phyloP scores from a whole-genome alignment of 1,140 invertebrate genomes.

The Trissolcus basalis region DNA sequence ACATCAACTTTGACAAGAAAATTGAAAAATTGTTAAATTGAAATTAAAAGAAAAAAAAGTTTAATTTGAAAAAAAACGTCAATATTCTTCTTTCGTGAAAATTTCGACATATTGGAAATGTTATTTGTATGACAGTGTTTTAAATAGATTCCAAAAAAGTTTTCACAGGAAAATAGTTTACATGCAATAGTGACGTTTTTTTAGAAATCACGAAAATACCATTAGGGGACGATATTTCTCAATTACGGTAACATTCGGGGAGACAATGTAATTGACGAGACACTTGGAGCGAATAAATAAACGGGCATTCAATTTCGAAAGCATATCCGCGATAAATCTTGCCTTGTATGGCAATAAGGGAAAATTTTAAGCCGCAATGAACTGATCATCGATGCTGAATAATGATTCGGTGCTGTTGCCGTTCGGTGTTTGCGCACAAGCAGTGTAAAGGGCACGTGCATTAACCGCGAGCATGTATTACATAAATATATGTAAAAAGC shows the following conservation, averaged over 20 bases:
- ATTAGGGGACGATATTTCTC: background rate
- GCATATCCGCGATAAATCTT: slow-evolving; percentile 28
- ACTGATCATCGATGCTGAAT: slow-evolving; percentile 53
- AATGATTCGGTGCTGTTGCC: slow-evolving; percentile 43
- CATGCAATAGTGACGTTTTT: background rate
- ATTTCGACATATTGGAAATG: no score
- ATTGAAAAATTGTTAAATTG: no score
- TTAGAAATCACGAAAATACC: background rate
- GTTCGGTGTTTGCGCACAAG: slow-evolving; percentile 37
- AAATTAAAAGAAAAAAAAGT: no score
- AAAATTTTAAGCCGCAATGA: slow-evolving; percentile 23
- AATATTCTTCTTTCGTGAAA: no score
- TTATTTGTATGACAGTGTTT: no score
- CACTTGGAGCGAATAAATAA: slow-evolving; percentile 32
- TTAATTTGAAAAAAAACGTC: no score
- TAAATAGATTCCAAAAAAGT: no score
- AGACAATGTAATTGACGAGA: slow-evolving; percentile 15
- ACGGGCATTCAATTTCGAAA: slow-evolving; percentile 25
- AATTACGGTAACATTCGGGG: slow-evolving; percentile 9
- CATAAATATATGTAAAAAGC: slow-evolving; percentile 58
- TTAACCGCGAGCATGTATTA: slow-evolving; percentile 41
- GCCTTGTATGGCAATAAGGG: slow-evolving; percentile 29
- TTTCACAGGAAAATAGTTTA: no score
- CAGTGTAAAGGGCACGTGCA: slow-evolving; percentile 47
- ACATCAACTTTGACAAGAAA: no score